Conservation (phyloP, 1,140 invertebrate species). For the Drosophila sp. region DNA sequence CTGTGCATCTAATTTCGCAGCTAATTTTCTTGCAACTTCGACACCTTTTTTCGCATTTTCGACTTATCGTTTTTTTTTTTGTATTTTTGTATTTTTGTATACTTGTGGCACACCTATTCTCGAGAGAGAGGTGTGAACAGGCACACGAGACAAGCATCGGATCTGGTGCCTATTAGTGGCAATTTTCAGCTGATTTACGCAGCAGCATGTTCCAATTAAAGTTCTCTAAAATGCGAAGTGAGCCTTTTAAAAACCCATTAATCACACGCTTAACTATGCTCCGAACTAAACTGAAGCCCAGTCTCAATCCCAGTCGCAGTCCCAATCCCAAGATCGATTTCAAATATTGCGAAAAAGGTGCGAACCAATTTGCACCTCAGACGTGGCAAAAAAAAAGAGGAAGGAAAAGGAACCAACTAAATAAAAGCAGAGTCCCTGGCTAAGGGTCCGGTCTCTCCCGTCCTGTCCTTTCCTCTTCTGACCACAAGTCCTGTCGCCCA, state of each 20-base stretch:
- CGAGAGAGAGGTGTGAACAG: slow-evolving; percentile 58
- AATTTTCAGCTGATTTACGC: slow-evolving; percentile 83
- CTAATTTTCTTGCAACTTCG: slow-evolving; percentile 45
- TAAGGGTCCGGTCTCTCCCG: background rate
- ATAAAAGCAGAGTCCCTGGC: too few species aligned
- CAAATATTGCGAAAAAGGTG: slow-evolving; percentile 80
- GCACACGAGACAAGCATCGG: slow-evolving; percentile 44
- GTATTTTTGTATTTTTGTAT: slow-evolving; percentile 32
- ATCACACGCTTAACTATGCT: slow-evolving; percentile 81
- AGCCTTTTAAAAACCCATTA: slow-evolving; percentile 84
- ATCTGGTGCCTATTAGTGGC: slow-evolving; percentile 77
- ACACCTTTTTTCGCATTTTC: slow-evolving; percentile 52
- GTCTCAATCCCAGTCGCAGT: slow-evolving; percentile 9
- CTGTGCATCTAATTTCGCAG: slow-evolving; percentile 22
- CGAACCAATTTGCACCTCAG: slow-evolving; percentile 82
- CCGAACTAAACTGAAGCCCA: slow-evolving; percentile 9
- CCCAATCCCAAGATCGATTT: slow-evolving; percentile 69
- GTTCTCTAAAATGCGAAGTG: slow-evolving; percentile 70
- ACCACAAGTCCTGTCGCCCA: slow-evolving; percentile 30
- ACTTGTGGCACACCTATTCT: slow-evolving; percentile 1
- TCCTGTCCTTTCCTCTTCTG: background rate
- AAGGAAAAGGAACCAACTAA: background rate
- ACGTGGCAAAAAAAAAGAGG: slow-evolving; percentile 58
- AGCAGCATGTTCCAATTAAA: slow-evolving; percentile 83
- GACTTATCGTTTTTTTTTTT: too few species aligned